Conservation (phyloP, 2,797 vertebrate species). For the Columba guinea region DNA sequence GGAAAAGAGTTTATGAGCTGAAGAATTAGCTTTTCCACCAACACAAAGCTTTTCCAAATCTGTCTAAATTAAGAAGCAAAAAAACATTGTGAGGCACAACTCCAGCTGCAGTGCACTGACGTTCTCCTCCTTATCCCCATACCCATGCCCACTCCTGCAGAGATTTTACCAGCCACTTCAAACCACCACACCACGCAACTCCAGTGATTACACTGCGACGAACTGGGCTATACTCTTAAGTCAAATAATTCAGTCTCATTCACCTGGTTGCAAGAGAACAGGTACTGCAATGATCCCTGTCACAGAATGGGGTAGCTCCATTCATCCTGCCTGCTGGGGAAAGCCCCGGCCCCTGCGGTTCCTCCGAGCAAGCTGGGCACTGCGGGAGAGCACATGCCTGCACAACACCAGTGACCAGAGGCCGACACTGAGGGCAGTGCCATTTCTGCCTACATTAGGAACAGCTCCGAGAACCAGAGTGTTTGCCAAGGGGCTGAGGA, state of each 20-base stretch:
- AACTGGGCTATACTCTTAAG: neutral
- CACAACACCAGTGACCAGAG: neutral
- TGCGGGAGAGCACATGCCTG: neutral
- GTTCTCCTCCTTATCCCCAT: neutral
- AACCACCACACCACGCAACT: neutral
- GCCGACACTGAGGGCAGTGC: accelerated
- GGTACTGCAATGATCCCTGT: accelerated
- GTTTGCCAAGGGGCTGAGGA: neutral
- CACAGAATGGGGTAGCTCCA: neutral
- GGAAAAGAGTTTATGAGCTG: neutral
- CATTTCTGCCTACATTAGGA: neutral
- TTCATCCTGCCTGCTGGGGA: neutral
- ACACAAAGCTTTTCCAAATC: neutral
- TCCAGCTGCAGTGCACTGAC: neutral
- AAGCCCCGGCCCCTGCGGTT: neutral
- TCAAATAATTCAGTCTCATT: neutral
- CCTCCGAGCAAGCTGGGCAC: neutral
- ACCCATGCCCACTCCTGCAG: neutral
- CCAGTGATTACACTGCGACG: accelerated
- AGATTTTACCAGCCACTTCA: neutral
- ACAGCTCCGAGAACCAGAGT: neutral
- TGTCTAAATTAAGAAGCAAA: neutral
- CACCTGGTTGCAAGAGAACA: neutral
- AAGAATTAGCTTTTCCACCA: neutral
- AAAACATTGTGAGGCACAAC: accelerated